Evolutionary conservation across 2,113 vertebrate species (phyloP).

Genomic region (cattle (Bos taurus)): ARS-UCD2.0 NC_037329.1:18638501-18639000

Average conservation of each 20-base stretch:
- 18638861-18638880: background rate
- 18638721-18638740: background rate
- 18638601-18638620: background rate
- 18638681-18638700: background rate
- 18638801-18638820: background rate
- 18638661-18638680: background rate
- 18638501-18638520: background rate
- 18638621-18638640: background rate
- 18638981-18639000: background rate
- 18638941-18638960: background rate
- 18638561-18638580: background rate
- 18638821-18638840: fast-evolving
- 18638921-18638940: background rate
- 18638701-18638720: background rate
- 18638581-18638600: background rate
- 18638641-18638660: background rate
- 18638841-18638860: background rate
- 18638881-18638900: background rate
- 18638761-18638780: background rate
- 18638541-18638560: background rate
- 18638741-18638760: background rate
- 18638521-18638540: background rate
- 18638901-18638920: background rate
- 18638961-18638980: conserved; percentile 4
- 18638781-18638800: background rate